phyloP scores from a whole-genome alignment of 2,888 invertebrate species.

The Drosophila buzzatii region DNA sequence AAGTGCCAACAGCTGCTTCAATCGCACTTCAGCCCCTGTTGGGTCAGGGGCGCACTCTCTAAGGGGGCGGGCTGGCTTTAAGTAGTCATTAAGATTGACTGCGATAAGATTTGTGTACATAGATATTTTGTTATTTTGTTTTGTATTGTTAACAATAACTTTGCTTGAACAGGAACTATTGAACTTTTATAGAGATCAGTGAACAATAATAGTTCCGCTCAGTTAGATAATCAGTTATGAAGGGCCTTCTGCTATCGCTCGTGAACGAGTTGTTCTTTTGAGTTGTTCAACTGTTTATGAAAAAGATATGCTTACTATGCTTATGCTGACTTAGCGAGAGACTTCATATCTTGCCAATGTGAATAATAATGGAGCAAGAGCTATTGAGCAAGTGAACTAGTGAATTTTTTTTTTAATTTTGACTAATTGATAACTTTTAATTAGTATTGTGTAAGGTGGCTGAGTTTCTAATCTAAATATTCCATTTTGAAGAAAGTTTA shows the following conservation, averaged over 20 bases:
- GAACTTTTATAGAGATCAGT: not conserved
- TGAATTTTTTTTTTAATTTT: too few relatives aligned
- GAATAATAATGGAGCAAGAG: too few relatives aligned
- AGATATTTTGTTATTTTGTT: not conserved
- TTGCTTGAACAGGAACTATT: not conserved
- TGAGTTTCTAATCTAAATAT: too few relatives aligned
- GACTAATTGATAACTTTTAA: too few relatives aligned
- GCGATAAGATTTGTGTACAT: constrained; percentile 68
- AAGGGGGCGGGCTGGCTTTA: constrained; percentile 59
- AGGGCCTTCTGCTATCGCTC: not conserved
- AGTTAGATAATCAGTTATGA: not conserved
- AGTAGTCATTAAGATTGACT: constrained; percentile 77
- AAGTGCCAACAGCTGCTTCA: constrained; percentile 58
- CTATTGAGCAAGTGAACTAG: too few relatives aligned
- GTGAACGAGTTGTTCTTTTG: not conserved
- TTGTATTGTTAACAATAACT: not conserved
- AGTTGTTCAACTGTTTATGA: too few relatives aligned
- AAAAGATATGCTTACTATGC: not conserved
- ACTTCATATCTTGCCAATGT: not conserved
- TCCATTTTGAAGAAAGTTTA: too few relatives aligned
- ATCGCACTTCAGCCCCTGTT: constrained; percentile 55
- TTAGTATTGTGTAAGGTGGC: too few relatives aligned
- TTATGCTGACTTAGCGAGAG: not conserved
- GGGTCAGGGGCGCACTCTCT: constrained; percentile 33
- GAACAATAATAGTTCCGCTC: not conserved